These are phyloP conservation scores for Bubo blakistoni DNA, from an alignment of 2,113 vertebrate species.

Conservation along the genomic window DNA sequence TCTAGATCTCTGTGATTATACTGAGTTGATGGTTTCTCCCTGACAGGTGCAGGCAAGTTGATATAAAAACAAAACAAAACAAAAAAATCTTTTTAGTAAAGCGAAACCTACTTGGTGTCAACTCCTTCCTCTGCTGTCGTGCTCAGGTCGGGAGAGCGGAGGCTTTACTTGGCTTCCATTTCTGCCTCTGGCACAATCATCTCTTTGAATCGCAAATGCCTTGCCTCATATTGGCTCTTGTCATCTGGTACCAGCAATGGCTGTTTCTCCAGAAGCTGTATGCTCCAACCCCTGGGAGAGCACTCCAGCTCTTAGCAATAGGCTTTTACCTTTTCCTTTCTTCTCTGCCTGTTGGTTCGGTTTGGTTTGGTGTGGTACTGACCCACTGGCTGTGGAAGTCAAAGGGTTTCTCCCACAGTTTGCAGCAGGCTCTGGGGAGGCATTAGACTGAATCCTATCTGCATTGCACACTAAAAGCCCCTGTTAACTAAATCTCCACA, in stretches of 20 bases:
- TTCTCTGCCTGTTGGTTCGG: neutral
- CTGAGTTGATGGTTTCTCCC: conserved; percentile 46
- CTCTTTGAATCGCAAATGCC: neutral
- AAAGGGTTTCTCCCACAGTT: neutral
- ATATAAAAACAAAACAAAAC: conserved; percentile 6
- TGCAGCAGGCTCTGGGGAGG: neutral
- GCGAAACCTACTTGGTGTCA: neutral
- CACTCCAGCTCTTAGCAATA: neutral
- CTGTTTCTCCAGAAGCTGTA: neutral
- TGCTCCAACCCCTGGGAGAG: neutral
- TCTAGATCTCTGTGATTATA: conserved; percentile 47
- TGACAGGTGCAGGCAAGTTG: conserved; percentile 52
- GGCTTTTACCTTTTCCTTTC: neutral
- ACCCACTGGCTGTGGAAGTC: neutral
- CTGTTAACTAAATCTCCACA: neutral
- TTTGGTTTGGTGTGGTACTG: neutral
- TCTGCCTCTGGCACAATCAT: neutral
- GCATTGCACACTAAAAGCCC: neutral
- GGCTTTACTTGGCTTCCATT: neutral
- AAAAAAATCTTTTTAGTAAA: conserved; percentile 29
- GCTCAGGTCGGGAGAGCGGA: neutral
- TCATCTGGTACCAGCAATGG: neutral
- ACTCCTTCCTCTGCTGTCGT: neutral
- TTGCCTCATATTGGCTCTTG: neutral
- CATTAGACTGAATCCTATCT: fast-evolving